phyloP scores from a whole-genome alignment of 2,888 invertebrate genomes.

The Apamea crenata region DNA sequence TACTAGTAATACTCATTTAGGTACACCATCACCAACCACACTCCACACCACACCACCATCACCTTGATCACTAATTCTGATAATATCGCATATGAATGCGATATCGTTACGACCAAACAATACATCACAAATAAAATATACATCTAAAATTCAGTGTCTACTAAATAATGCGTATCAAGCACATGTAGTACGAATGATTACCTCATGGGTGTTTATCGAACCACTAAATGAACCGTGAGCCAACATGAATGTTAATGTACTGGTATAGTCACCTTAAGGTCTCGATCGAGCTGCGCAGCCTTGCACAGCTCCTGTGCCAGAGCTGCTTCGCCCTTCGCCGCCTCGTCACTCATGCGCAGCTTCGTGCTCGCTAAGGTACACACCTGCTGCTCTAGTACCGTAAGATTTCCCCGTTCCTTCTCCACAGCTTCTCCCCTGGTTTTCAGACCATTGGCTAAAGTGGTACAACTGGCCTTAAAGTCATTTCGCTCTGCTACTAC shows the following conservation, averaged over 20 bases:
- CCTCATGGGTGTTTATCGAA: background rate
- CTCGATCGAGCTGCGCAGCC: constrained; percentile 79
- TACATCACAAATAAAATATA: background rate
- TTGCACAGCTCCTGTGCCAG: constrained; percentile 78
- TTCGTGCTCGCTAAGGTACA: constrained; percentile 75
- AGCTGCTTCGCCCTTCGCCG: constrained; percentile 71
- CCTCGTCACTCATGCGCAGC: constrained; percentile 74
- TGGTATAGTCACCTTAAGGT: constrained; percentile 74
- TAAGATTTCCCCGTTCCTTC: constrained; percentile 68
- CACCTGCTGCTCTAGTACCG: constrained; percentile 74
- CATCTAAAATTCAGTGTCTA: background rate
- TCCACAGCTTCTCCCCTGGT: constrained; percentile 69
- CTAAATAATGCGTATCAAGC: background rate
- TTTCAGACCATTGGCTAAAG: constrained; percentile 70
- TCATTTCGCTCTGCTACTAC: constrained; percentile 77
- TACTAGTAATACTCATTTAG: background rate
- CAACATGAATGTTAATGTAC: constrained; percentile 18
- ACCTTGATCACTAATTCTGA: background rate
- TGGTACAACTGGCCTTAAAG: constrained; percentile 71
- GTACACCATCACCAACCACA: background rate
- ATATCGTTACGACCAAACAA: background rate
- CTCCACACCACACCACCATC: background rate
- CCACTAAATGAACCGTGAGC: background rate
- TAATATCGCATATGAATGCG: background rate
- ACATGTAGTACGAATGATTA: constrained; percentile 8